phyloP scores from a whole-genome alignment of 2,797 vertebrate species.

The Coccyzus lansbergi region DNA sequence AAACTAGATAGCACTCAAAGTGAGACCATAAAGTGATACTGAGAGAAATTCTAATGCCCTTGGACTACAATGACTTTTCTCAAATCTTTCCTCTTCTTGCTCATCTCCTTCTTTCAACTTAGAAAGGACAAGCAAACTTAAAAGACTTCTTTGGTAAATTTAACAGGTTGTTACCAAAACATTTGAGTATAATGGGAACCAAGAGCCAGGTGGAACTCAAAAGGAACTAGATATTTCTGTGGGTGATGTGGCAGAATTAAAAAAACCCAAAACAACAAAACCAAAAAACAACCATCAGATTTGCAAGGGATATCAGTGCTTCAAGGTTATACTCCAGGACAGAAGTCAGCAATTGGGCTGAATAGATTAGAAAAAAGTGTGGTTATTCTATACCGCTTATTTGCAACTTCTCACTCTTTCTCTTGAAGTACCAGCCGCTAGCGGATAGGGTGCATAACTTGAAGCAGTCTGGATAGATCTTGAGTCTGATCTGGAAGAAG shows the following conservation, averaged over 20 bases:
- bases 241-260: not conserved
- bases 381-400: not conserved
- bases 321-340: not conserved
- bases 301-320: not conserved
- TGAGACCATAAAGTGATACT: not conserved
- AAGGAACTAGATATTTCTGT: not conserved
- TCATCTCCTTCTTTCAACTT: not conserved
- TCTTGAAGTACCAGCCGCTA: not conserved
- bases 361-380: not conserved
- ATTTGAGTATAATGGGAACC: not conserved
- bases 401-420: not conserved
- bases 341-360: not conserved
- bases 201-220: not conserved
- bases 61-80: not conserved
- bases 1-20: not conserved
- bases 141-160: not conserved
- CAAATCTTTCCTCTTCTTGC: not conserved
- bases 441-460: not conserved
- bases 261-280: no score
- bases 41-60: not conserved
- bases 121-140: not conserved
- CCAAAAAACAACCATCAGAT: not conserved
- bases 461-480: not conserved
- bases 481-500: not conserved
- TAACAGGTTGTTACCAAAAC: not conserved